phyloP scores from a whole-genome alignment of 2,797 vertebrate genomes.

The Todus mexicanus region DNA sequence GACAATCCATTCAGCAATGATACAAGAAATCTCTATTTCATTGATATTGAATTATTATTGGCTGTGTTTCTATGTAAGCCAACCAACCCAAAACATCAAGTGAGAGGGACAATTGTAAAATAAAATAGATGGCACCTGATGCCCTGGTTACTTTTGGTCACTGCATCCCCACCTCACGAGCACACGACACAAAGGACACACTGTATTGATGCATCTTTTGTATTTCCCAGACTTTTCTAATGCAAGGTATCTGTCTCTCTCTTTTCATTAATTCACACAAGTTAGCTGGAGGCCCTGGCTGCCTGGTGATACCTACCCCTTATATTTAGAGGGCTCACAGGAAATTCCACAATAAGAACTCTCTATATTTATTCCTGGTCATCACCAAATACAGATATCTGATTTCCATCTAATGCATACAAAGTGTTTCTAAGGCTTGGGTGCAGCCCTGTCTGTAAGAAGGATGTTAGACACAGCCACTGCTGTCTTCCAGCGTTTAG shows the following conservation, averaged over 20 bases:
- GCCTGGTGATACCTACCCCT: background rate
- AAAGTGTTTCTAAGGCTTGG: background rate
- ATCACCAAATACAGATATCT: background rate
- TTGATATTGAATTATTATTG: background rate
- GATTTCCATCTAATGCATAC: background rate
- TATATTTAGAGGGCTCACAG: background rate
- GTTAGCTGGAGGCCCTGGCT: background rate
- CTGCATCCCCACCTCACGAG: background rate
- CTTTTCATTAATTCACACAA: background rate
- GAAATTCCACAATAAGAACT: background rate
- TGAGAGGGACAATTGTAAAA: background rate
- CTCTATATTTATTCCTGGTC: background rate
- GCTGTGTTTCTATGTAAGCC: background rate
- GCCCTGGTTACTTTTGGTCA: background rate
- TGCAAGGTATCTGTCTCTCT: background rate
- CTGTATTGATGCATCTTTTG: background rate
- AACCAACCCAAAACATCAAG: background rate
- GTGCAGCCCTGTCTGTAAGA: background rate
- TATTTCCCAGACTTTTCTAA: background rate
- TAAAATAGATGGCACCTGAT: background rate
- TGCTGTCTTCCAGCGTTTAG: background rate
- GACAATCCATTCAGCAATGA: background rate
- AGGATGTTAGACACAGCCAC: background rate
- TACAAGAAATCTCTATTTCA: background rate
- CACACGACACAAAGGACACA: rapidly evolving